Base-by-base conservation (phyloP, 2,797 vertebrate genomes). In the Mallotus villosus region DNA sequence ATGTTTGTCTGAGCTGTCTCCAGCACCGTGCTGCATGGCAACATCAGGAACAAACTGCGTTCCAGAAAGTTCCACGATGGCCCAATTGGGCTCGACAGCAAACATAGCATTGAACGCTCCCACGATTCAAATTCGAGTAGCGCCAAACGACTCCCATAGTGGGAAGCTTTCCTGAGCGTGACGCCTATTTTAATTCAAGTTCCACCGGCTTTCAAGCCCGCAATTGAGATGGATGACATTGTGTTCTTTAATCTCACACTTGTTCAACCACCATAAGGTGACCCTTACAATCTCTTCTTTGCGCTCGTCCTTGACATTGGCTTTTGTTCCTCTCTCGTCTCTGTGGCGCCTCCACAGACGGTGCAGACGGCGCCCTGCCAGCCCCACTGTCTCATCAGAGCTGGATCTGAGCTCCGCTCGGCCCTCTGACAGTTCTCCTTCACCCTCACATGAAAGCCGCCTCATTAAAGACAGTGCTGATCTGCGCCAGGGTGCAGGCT, bases 1-100 rank as follows among this genome's bases (percentile, higher is more conserved):
- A 34, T 72, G 66, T 21, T 74, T 77, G 58, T 77, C 73, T 71
- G 69, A 81, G 70, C 63, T 34, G 49, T 67, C 70, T 65, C 27
- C 80, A 73, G 55, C 72, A 2, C 37, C 37, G 2, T 12, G 12
- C 37, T 41, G 37, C 37, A 41, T 12, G 37, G 2, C 37, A 41
- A 12, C 8, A 5, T 4, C 2, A 4, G 51, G 19, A 53, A 53
- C 3, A 19, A 17, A 51, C 49, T 14, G 14, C 17, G 19, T 5
- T 53, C 51, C 19, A n/a, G 19, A n/a, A 53, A 53, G 16, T 53
- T 53, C 51, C 51, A 53, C 14, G 19, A n/a, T 24, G n/a, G 8
- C 58, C 19, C 58, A 14, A 14, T 58, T 4, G 19, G 14, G 3
- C 55, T 19, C 3, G 17, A 22, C 55, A 22, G 55, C 4, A n/a